Conservation (phyloP, 2,888 invertebrate genomes). For the Cosmia trapezina region DNA sequence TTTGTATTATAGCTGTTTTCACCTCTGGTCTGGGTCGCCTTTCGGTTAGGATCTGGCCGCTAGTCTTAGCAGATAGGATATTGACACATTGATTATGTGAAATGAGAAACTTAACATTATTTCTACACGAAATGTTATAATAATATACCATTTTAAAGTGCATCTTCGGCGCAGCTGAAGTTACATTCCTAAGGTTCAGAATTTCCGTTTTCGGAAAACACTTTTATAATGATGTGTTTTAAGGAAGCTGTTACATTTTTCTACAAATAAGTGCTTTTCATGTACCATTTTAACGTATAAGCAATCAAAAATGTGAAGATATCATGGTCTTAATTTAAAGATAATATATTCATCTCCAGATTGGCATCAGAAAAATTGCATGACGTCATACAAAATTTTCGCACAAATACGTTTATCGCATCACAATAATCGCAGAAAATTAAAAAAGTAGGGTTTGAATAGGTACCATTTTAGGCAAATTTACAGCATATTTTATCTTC, state of each 20-base stretch:
- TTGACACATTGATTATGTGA: not conserved
- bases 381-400: too few species aligned
- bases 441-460: too few species aligned
- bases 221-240: too few species aligned
- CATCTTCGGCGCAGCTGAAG: too few species aligned
- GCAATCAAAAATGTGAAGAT: not conserved
- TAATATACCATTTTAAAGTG: too few species aligned
- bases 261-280: constrained; percentile 66
- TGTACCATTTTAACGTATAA: not conserved
- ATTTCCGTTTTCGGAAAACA: too few species aligned
- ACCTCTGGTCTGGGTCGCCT: too few species aligned
- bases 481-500: too few species aligned
- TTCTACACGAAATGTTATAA: not conserved
- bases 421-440: too few species aligned
- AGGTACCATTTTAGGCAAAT: too few species aligned
- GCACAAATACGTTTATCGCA: too few species aligned
- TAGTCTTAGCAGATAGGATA: not conserved
- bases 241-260: not conserved
- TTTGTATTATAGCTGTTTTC: not conserved
- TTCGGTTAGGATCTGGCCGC: not conserved
- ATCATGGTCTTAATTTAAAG: not conserved
- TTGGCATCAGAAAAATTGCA: not conserved
- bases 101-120: not conserved
- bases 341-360: not conserved
- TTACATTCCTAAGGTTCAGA: too few species aligned